These are phyloP conservation scores for Mesaphorura yosii DNA, from an alignment of 1,140 invertebrate species.

Conservation along the genomic window DNA sequence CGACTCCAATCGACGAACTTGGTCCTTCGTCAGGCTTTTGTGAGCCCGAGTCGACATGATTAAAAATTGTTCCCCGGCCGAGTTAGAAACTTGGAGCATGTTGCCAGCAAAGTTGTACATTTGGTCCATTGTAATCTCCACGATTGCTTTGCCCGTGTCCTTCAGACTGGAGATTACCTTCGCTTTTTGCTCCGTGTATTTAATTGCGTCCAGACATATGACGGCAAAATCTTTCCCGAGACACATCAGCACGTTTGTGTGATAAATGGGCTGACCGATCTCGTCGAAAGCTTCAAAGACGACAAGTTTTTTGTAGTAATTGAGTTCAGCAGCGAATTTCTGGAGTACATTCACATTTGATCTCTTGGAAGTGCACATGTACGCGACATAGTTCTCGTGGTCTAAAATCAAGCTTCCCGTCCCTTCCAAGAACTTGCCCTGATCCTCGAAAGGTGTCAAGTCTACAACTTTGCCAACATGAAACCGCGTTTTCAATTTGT, in stretches of 20 bases:
- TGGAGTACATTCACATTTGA: slow-evolving; percentile 23
- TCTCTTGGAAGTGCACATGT: slow-evolving; percentile 20
- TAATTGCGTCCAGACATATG: slow-evolving; percentile 28
- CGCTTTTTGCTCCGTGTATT: slow-evolving; percentile 10
- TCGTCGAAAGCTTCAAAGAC: slow-evolving; percentile 16
- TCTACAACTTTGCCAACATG: slow-evolving; percentile 12
- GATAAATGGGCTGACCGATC: slow-evolving; percentile 25
- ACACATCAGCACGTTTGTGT: slow-evolving; percentile 32
- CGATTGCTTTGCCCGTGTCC: slow-evolving; percentile 23
- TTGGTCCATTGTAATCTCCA: slow-evolving; percentile 24
- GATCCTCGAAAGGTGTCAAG: slow-evolving; percentile 20
- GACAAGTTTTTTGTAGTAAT: slow-evolving; percentile 12
- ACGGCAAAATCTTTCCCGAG: slow-evolving; percentile 24
- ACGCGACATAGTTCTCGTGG: slow-evolving; percentile 22
- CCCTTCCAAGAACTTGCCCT: slow-evolving; percentile 29
- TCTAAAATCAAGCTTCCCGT: slow-evolving; percentile 31
- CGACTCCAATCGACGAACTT: slow-evolving; percentile 18
- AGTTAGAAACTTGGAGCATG: slow-evolving; percentile 23
- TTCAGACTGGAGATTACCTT: slow-evolving; percentile 5
- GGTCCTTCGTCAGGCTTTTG: slow-evolving; percentile 17
- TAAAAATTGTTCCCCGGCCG: slow-evolving; percentile 9
- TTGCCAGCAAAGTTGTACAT: slow-evolving; percentile 31
- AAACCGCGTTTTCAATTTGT: slow-evolving; percentile 7
- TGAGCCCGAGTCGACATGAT: slow-evolving; percentile 29
- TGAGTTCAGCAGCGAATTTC: slow-evolving; percentile 15